Percentiles rank a stretch among this genome's conserved stretches.
Conservation (phyloP, 2,113 vertebrate genomes). For the Phyllostomus hastatus region DNA sequence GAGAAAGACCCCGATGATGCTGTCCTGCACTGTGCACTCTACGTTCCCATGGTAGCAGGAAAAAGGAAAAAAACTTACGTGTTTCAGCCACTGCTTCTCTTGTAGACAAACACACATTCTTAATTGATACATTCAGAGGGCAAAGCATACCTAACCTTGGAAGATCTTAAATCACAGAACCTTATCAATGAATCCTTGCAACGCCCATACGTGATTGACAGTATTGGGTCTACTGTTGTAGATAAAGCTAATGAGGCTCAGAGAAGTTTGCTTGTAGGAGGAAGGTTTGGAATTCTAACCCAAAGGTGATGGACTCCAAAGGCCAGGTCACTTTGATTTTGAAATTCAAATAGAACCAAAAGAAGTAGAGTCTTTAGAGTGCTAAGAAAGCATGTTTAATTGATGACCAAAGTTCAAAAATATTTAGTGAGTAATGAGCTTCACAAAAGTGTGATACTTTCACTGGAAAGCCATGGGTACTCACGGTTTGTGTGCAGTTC, state of each 20-base stretch:
- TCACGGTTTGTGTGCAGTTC: not conserved
- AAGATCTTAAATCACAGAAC: not conserved
- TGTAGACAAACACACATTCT: not conserved
- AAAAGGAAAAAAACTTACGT: not conserved
- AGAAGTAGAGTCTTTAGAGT: not conserved
- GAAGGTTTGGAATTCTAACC: not conserved
- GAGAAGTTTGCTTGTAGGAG: not conserved
- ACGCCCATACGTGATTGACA: not conserved
- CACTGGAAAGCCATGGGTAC: not conserved
- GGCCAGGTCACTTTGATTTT: not conserved
- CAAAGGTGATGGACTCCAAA: not conserved
- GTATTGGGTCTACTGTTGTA: not conserved
- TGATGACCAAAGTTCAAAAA: not conserved
- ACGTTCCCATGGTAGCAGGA: not conserved
- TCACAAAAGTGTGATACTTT: not conserved
- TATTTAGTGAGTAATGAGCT: not conserved
- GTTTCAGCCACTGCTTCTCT: not conserved
- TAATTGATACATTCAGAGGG: not conserved
- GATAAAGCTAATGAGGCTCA: not conserved
- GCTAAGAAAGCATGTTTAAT: not conserved
- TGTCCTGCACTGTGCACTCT: not conserved
- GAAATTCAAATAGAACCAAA: not conserved
- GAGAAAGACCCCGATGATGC: not conserved
- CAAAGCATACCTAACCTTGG: not conserved
- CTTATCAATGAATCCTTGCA: not conserved